Evolutionary conservation across 2,113 vertebrate species (phyloP).

Genomic region (Panthera tigris): DNA sequence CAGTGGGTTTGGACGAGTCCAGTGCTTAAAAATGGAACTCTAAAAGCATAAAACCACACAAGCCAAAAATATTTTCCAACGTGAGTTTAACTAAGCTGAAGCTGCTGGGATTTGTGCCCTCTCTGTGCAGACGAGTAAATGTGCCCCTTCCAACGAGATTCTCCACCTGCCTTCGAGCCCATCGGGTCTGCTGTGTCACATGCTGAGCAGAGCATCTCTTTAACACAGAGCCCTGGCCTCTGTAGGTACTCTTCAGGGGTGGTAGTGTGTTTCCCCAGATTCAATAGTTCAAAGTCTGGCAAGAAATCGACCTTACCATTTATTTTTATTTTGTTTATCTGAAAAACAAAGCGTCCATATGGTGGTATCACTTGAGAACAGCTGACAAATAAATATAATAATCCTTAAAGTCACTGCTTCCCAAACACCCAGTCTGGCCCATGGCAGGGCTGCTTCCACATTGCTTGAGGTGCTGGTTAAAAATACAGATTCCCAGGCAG

Average conservation of each 20-base stretch:
- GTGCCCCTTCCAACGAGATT: neutral
- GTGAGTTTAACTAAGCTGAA: constrained; percentile 63
- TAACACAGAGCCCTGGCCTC: neutral
- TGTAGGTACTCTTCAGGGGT: neutral
- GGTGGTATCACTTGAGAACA: constrained; percentile 22
- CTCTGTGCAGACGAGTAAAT: constrained; percentile 46
- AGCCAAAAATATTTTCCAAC: constrained; percentile 79
- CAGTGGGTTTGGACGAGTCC: constrained; percentile 74
- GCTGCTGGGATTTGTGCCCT: constrained; percentile 60
- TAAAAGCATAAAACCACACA: constrained; percentile 73
- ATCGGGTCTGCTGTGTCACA: neutral
- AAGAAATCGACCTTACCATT: constrained; percentile 6
- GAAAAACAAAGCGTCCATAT: constrained; percentile 52
- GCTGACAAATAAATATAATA: constrained; percentile 10
- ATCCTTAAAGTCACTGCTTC: neutral
- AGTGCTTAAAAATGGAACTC: constrained; percentile 77
- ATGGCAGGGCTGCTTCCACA: neutral
- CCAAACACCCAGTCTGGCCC: neutral
- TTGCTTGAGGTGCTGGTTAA: neutral
- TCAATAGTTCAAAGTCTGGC: neutral
- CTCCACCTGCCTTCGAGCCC: neutral
- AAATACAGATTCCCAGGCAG: constrained; percentile 47
- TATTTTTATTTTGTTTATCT: constrained; percentile 48
- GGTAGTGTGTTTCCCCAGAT: neutral
- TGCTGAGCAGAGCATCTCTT: neutral